Conservation (phyloP, 2,888 invertebrate genomes). For the Ectemnius lituratus region DNA sequence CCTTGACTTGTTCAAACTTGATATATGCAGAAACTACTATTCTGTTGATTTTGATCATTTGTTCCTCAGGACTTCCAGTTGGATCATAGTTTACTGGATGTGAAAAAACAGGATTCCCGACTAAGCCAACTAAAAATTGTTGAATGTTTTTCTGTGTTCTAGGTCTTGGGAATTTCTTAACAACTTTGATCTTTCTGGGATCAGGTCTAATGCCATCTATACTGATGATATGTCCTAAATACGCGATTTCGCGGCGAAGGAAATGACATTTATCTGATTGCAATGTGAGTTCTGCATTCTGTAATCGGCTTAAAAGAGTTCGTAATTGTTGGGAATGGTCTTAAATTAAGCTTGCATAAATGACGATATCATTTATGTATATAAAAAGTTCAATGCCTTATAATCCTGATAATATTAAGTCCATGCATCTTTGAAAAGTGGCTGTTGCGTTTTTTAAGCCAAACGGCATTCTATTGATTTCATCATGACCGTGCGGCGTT, state of each 20-base stretch:
- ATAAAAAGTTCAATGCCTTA: conserved; percentile 5
- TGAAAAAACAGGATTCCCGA: neutral
- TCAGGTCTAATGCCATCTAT: conserved; percentile 15
- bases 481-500: conserved; percentile 11
- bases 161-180: conserved; percentile 1
- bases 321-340: conserved; percentile 13
- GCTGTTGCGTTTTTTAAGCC: conserved; percentile 15
- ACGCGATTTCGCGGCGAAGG: conserved; percentile 10
- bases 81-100: neutral
- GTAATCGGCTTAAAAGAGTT: conserved; percentile 7
- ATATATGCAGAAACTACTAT: too few species aligned
- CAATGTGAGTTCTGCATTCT: neutral
- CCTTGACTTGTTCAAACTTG: too few species aligned
- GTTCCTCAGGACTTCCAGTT: neutral
- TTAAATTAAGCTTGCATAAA: conserved; percentile 10
- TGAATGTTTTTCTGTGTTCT: conserved; percentile 15
- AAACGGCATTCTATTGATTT: conserved; percentile 16
- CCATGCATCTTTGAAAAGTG: conserved; percentile 12
- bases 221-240: conserved; percentile 21
- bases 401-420: conserved; percentile 3
- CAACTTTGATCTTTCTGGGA: conserved; percentile 5
- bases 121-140: conserved; percentile 17
- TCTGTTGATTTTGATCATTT: too few species aligned
- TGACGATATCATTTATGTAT: conserved; percentile 19
- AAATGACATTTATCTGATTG: conserved; percentile 16